Conservation (phyloP, 2,113 vertebrate genomes). For the Trachemys scripta region DNA sequence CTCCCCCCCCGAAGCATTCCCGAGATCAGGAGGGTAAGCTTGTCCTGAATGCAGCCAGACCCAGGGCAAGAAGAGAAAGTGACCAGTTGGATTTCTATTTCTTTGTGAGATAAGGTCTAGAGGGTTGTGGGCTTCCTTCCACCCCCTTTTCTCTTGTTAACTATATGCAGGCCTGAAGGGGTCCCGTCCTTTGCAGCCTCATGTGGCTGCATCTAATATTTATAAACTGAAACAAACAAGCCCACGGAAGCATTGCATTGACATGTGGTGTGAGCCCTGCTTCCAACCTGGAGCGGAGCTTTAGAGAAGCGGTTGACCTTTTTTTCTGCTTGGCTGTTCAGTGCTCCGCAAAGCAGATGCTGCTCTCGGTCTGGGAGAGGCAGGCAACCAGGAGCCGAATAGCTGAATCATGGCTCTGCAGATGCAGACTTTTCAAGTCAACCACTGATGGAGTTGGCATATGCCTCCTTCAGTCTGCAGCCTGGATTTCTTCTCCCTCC, state of each 20-base stretch:
- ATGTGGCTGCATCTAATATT: not conserved
- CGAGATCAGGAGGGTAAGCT: not conserved
- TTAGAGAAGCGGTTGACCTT: not conserved
- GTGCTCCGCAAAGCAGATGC: not conserved
- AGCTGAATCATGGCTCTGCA: not conserved
- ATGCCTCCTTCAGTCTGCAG: accelerated
- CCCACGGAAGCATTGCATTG: not conserved
- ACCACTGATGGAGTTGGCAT: not conserved
- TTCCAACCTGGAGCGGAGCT: not conserved
- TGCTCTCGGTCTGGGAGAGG: not conserved
- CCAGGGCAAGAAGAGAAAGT: not conserved
- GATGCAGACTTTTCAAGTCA: accelerated
- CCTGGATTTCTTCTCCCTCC: accelerated
- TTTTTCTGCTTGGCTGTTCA: not conserved
- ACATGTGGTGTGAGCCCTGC: accelerated
- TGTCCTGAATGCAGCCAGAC: not conserved
- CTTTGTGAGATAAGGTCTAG: accelerated
- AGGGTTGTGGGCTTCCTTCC: accelerated
- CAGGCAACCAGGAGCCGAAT: accelerated
- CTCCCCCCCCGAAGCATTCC: no score
- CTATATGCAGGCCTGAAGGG: not conserved
- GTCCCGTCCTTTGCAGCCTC: not conserved
- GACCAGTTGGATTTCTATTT: conserved; percentile 16
- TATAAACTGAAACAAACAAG: not conserved
- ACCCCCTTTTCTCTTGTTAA: not conserved